Percentiles rank a stretch among this genome's conserved stretches.
Evolutionary conservation across 1,140 invertebrate genomes (phyloP).

Genomic region (Euborellia annulipes): DNA sequence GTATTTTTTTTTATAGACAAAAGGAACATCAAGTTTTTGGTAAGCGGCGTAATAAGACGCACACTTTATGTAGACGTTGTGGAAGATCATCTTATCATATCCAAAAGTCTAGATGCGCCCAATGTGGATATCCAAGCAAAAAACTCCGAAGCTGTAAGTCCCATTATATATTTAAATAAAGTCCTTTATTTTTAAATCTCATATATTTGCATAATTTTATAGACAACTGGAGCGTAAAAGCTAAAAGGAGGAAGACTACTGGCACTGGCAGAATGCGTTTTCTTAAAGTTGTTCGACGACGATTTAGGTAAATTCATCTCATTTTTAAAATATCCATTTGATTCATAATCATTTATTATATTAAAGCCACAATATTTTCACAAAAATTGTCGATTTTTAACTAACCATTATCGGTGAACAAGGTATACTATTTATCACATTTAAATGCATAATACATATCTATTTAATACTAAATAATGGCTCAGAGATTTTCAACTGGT

Average conservation of each 20-base stretch:
- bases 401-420: too few species aligned
- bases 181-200: neutral
- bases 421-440: too few species aligned
- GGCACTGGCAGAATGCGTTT: slow-evolving; percentile 94
- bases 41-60: slow-evolving; percentile 99
- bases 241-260: slow-evolving; percentile 96
- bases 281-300: slow-evolving; percentile 78
- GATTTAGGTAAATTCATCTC: slow-evolving; percentile 45
- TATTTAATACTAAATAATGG: too few species aligned
- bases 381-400: too few species aligned
- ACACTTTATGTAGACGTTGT: slow-evolving; percentile 94
- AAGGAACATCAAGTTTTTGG: slow-evolving; percentile 99
- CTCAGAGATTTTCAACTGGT: too few species aligned
- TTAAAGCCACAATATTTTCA: too few species aligned
- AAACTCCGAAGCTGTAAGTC: slow-evolving; percentile 91
- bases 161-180: neutral
- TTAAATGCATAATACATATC: too few species aligned
- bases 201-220: slow-evolving; percentile 22
- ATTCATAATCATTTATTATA: neutral
- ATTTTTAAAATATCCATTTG: neutral
- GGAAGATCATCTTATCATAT: slow-evolving; percentile 95
- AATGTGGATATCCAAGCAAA: slow-evolving; percentile 89
- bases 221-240: slow-evolving; percentile 98
- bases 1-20: slow-evolving; percentile 60
- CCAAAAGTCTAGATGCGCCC: slow-evolving; percentile 92